Conservation (phyloP, 2,113 vertebrate species). For the Motacilla tschutschensis region DNA sequence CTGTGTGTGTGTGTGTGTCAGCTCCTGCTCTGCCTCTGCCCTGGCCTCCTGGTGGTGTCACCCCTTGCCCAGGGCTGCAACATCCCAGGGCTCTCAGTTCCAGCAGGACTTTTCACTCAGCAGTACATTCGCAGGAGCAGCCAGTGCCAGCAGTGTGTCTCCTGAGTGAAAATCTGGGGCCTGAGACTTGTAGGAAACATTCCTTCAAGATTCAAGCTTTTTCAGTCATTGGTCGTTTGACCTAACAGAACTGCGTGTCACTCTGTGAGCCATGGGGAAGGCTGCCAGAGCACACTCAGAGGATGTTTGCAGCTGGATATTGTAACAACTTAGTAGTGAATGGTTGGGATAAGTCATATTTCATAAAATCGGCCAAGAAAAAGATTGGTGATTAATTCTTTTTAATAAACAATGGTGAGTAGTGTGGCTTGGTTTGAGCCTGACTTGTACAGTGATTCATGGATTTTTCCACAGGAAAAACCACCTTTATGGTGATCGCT, state of each 20-base stretch:
- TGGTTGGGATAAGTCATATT: conserved; percentile 47
- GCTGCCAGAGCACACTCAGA: background rate
- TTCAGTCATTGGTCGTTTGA: conserved; percentile 29
- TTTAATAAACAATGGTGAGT: background rate
- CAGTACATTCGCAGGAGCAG: background rate
- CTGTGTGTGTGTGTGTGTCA: background rate
- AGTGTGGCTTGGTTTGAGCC: background rate
- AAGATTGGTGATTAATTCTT: conserved; percentile 18
- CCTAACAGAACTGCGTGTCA: background rate
- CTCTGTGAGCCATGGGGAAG: background rate
- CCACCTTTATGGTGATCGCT: background rate
- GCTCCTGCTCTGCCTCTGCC: background rate
- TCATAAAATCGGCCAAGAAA: background rate
- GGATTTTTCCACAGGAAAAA: conserved; percentile 35
- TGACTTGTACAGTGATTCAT: conserved; percentile 25
- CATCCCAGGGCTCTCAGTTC: background rate
- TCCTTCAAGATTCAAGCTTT: conserved; percentile 29
- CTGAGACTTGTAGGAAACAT: conserved; percentile 7
- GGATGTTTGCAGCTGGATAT: background rate
- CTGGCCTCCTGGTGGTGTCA: background rate
- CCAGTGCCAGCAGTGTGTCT: background rate
- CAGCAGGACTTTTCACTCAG: fast-evolving
- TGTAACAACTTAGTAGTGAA: conserved; percentile 9
- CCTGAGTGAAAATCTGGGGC: background rate
- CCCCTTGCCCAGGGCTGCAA: background rate